Evolutionary conservation across 1,140 invertebrate genomes (phyloP).

Genomic region (Eciton burchellii): DNA sequence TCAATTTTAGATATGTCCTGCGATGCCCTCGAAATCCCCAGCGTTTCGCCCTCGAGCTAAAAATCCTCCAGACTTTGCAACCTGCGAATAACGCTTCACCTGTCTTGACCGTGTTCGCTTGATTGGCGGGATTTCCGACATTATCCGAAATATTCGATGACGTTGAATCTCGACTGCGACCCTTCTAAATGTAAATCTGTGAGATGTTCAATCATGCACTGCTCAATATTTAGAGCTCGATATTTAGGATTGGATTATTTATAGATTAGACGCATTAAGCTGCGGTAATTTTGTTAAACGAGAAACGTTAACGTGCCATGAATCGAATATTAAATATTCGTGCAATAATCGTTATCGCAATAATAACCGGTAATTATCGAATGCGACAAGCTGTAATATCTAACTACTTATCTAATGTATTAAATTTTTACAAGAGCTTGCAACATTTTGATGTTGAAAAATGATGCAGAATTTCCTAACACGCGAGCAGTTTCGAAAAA

Average conservation of each 20-base stretch:
- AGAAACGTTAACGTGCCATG: neutral
- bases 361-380: conserved; percentile 1
- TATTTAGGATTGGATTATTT: too few species aligned
- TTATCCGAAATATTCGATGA: neutral
- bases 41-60: too few species aligned
- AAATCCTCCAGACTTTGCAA: neutral
- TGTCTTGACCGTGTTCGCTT: neutral
- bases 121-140: neutral
- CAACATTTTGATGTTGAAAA: neutral
- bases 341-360: conserved; percentile 6
- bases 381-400: neutral
- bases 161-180: conserved; percentile 1
- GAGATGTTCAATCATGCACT: neutral
- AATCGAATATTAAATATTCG: conserved; percentile 12
- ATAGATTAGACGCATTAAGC: neutral
- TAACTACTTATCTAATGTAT: neutral
- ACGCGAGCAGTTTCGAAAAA: neutral
- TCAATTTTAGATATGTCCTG: too few species aligned
- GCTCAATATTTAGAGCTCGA: neutral
- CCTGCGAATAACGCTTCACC: neutral
- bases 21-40: too few species aligned
- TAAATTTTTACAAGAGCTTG: neutral
- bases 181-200: neutral
- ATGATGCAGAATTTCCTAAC: neutral
- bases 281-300: neutral